Base-by-base conservation (phyloP, 2,888 invertebrate genomes). In the Tetramorium bicarinatum region DNA sequence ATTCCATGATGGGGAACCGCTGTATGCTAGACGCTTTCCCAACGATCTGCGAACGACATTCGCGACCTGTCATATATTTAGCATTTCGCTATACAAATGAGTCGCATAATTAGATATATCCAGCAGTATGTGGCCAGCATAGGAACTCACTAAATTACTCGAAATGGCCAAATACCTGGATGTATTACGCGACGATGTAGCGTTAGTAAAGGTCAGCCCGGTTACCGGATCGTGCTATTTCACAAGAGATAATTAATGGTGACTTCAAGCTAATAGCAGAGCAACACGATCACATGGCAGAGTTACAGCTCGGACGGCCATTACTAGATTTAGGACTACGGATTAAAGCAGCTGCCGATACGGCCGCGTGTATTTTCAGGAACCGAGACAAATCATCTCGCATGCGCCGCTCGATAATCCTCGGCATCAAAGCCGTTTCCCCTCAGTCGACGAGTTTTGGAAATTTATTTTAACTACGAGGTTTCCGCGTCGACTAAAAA, bases 161-260 rank as follows among this genome's bases (percentile, higher is more conserved):
- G 90, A 90, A 91, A 92, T 90, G 90, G 90, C 91, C 90, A 92
- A 93, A 92, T 92, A 92, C 89, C 91, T 90, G 89, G 89, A 90
- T 92, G 90, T 89, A 90, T 93, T 91, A 91, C 91, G 88, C 86
- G 88, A 89, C 81, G 88, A 85, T 87, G 89, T 84, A 83, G 34
- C 47, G 41, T 59, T 61, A 81, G 72, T 71, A 82, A 85, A 83
- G 87, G 86, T 86, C 87, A 85, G 84, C 54, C 79, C 72, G 77
- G 86, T 79, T 88, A 79, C 87, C 67, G 85, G 80, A 74, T 83
- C 85, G 84, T 86, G 86, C 87, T 91, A 87, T 91, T 91, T 89
- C 87, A 87, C 67, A 67, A 76, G 82, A 85, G 90, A 91, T 91
- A 91, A 91, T 91, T 91, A 91, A 91, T 91, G 89, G 87, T 86